phyloP scores from a whole-genome alignment of 1,140 invertebrate genomes.

The Penaeus vannamei region DNA sequence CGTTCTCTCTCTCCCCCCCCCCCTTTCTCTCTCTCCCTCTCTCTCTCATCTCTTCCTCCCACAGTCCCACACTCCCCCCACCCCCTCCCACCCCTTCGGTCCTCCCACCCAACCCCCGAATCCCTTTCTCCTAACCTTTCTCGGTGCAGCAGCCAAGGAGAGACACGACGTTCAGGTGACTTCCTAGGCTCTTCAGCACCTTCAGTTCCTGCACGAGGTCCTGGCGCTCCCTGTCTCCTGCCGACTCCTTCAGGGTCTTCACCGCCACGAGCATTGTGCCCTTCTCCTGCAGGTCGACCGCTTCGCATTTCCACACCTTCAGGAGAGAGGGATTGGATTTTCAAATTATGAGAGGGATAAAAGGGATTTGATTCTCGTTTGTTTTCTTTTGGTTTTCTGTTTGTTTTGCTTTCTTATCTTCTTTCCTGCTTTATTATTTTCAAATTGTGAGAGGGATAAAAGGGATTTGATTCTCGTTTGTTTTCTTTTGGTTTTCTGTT shows the following conservation, averaged over 20 bases:
- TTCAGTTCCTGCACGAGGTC: slow-evolving; percentile 90
- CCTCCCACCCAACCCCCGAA: neutral
- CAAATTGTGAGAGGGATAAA: too few relatives aligned
- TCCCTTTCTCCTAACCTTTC: slow-evolving; percentile 73
- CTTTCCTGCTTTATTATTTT: neutral
- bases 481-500: too few relatives aligned
- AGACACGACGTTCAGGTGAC: slow-evolving; percentile 90
- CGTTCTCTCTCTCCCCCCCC: too few relatives aligned
- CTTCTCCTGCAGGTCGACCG: slow-evolving; percentile 70
- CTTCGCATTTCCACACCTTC: slow-evolving; percentile 69
- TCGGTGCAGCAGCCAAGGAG: slow-evolving; percentile 92
- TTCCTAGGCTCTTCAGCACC: slow-evolving; percentile 91
- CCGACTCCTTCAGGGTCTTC: slow-evolving; percentile 93
- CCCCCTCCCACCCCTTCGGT: neutral
- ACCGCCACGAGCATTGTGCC: slow-evolving; percentile 83
- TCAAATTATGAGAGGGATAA: too few relatives aligned
- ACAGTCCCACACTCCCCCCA: too few relatives aligned
- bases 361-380: neutral
- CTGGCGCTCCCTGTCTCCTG: slow-evolving; percentile 87
- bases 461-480: neutral
- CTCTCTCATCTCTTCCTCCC: too few relatives aligned
- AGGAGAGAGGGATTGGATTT: neutral
- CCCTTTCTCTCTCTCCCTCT: too few relatives aligned
- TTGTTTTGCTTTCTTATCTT: too few relatives aligned
- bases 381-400: too few relatives aligned